Base-by-base conservation (phyloP, 1,140 invertebrate species). In the Grapholita molesta region DNA sequence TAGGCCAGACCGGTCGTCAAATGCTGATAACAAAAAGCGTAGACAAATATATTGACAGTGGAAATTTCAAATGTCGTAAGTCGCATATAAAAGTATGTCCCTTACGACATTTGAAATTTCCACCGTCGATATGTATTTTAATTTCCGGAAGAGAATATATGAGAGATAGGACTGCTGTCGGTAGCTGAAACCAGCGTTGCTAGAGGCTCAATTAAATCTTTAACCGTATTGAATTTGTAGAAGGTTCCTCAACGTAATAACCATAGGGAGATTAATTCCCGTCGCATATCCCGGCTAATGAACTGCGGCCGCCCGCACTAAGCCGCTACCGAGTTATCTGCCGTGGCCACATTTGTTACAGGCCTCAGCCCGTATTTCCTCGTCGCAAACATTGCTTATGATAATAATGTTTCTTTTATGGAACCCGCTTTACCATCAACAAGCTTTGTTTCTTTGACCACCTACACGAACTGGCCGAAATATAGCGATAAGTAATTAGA, bases 261-360 rank as follows among this genome's bases (percentile, higher is more conserved):
- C 25, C 28, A 32, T 61, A 61, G 28, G 30, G 55, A 61, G 25
- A 25, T 61, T 61, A 15, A 61, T 61, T 30, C 12, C n/a, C 55
- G 53, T 57, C 55, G 55, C 55, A 61, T 30, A 32, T 28, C 25
- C 28, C 32, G 24, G 24, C 55, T 61, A 61, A 61, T 61, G 55
- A 61, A 61, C 55, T 61, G 25, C 55, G 55, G 55, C 25, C 12
- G 55, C 25, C 25, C 25, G 55, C 24, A 30, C 24, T 61, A 61
- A 61, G 55, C 55, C 55, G 24, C 55, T 28, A 61, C 4, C 32
- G 55, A 61, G 55, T 61, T 61, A 61, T 61, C 55, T 28, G 12
- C 55, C 25, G 55, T 32, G 55, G 25, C 55, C 55, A 61, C 55
- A 28, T 61, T 61, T 61, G 28, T 61, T 61, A 61, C 42, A 48